Evolutionary conservation across 2,888 invertebrate genomes (phyloP).

Genomic region (Sphaerophoria taeniata): DNA sequence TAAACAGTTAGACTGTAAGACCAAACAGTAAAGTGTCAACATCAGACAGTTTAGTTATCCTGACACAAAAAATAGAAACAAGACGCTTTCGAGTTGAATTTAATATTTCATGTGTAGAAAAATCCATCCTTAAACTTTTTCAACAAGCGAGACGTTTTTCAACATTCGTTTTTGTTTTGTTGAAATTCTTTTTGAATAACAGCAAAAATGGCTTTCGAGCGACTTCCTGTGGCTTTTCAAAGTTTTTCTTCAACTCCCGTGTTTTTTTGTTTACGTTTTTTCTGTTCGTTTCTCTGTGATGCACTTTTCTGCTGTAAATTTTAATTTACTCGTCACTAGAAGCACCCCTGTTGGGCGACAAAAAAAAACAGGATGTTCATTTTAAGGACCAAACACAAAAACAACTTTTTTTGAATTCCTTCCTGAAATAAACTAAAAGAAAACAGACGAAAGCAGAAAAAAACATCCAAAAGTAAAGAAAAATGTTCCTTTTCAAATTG

Average conservation of each 20-base stretch:
- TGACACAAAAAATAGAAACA: not conserved
- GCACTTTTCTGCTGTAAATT: conserved; percentile 20
- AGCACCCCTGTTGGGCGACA: conserved; percentile 14
- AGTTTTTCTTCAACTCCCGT: not conserved
- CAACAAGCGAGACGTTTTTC: not conserved
- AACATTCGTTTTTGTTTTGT: not conserved
- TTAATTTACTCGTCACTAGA: conserved; percentile 34
- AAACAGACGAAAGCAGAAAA: not conserved
- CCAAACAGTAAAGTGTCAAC: conserved; percentile 44
- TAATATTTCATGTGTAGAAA: conserved; percentile 2
- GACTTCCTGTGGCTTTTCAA: conserved; percentile 46
- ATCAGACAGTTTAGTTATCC: conserved; percentile 25
- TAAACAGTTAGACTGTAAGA: not conserved
- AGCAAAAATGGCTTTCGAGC: conserved; percentile 14
- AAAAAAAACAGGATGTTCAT: conserved; percentile 27
- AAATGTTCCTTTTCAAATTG: conserved; percentile 25
- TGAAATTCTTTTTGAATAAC: not conserved
- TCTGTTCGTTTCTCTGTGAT: not conserved
- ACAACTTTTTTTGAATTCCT: conserved; percentile 3
- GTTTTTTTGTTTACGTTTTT: not conserved
- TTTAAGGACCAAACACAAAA: conserved; percentile 12
- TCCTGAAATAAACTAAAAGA: not conserved
- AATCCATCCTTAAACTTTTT: conserved; percentile 6
- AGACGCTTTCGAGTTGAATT: not conserved
- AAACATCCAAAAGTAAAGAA: not conserved